Percentiles rank a stretch among this genome's conserved stretches.
Conservation (phyloP, 2,797 vertebrate species). For the Phataginus tricuspis region DNA sequence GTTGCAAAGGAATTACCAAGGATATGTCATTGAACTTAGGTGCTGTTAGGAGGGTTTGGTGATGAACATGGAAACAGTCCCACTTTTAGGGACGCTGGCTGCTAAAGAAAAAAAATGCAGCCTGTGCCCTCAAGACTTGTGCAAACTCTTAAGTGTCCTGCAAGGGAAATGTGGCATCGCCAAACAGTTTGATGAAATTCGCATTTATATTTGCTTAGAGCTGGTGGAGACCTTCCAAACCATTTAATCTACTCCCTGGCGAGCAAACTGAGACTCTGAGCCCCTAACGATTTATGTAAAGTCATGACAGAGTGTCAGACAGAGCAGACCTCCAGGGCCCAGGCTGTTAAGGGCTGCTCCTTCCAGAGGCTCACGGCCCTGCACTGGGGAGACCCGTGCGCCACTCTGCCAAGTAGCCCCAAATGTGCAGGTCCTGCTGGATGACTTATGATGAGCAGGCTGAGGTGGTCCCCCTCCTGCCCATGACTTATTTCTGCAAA, state of each 20-base stretch:
- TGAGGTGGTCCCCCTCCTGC: not conserved
- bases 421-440: not conserved
- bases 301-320: not conserved
- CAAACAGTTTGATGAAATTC: not conserved
- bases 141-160: not conserved
- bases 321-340: not conserved
- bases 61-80: not conserved
- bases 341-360: not conserved
- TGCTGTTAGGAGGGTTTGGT: not conserved
- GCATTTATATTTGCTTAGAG: not conserved
- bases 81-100: not conserved
- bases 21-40: not conserved
- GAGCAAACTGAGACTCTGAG: not conserved
- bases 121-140: not conserved
- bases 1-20: not conserved
- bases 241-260: not conserved
- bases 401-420: not conserved
- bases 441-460: not conserved
- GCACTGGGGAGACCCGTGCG: not conserved
- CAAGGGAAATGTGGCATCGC: not conserved
- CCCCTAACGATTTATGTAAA: not conserved
- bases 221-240: not conserved
- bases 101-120: not conserved
- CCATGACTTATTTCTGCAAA: not conserved
- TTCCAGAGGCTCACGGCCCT: not conserved